Percentiles rank a stretch among this genome's conserved stretches.
These are phyloP conservation scores for Prosapia bicincta DNA, from an alignment of 2,888 invertebrate genomes.

Conservation along the genomic window DNA sequence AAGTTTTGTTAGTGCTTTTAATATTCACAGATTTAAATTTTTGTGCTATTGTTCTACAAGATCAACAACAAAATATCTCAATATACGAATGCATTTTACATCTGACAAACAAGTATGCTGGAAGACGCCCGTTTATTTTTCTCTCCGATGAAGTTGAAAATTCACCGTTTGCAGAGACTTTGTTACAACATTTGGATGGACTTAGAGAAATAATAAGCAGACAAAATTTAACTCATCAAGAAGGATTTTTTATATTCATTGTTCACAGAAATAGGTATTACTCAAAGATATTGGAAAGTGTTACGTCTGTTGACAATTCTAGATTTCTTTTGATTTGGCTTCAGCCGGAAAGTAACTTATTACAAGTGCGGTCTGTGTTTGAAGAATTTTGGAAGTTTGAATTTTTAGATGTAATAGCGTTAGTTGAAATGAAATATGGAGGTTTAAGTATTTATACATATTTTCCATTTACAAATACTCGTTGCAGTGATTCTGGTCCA, in stretches of 20 bases:
- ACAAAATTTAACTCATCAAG: conserved; percentile 22
- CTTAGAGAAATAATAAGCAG: conserved; percentile 14
- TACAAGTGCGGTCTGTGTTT: conserved; percentile 32
- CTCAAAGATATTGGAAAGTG: conserved; percentile 21
- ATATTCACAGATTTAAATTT: not conserved
- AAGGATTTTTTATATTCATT: conserved; percentile 24
- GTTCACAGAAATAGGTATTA: conserved; percentile 22
- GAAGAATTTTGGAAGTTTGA: conserved; percentile 39
- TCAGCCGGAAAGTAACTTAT: conserved; percentile 18
- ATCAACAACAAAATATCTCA: not conserved
- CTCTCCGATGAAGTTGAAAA: conserved; percentile 21
- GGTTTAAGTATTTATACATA: conserved; percentile 37
- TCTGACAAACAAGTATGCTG: conserved; percentile 13
- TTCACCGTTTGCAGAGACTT: conserved; percentile 12
- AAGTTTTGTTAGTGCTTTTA: not conserved
- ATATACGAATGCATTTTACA: conserved; percentile 9
- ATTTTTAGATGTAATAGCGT: conserved; percentile 38
- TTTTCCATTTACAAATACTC: conserved; percentile 36
- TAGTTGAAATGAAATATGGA: conserved; percentile 34
- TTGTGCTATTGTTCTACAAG: not conserved
- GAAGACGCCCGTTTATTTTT: conserved; percentile 15
- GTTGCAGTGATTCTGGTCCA: conserved; percentile 37
- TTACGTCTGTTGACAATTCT: conserved; percentile 15
- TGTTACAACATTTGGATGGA: conserved; percentile 9
- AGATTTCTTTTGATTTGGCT: conserved; percentile 24